Evolutionary conservation across 2,113 vertebrate genomes (phyloP).

Genomic region (Melanotaenia duboulayi): DNA sequence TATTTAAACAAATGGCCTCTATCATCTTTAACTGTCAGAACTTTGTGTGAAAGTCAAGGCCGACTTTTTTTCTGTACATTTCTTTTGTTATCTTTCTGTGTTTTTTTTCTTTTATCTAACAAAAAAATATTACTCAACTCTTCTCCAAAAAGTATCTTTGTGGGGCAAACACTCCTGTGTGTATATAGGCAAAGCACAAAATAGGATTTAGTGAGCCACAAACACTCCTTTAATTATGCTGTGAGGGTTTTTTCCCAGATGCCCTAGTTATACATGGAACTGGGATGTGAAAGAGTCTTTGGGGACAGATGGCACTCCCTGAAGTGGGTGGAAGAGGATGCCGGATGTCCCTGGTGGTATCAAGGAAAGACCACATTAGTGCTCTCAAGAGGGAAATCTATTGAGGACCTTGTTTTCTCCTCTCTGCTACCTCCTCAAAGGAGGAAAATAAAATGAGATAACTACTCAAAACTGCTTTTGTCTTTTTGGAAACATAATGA

Average conservation of each 20-base stretch:
- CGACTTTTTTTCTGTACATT: neutral
- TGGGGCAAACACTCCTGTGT: slow-evolving; percentile 36
- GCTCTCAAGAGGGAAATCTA: slow-evolving; percentile 47
- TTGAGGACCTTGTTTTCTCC: slow-evolving; percentile 59
- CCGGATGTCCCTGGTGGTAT: slow-evolving; percentile 67
- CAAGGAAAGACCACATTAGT: slow-evolving; percentile 46
- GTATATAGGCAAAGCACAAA: slow-evolving; percentile 35
- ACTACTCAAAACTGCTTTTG: slow-evolving; percentile 46
- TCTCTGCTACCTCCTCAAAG: slow-evolving; percentile 39
- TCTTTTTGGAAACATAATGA: slow-evolving; percentile 48
- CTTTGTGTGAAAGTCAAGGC: slow-evolving; percentile 14
- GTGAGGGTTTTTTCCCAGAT: slow-evolving; percentile 74
- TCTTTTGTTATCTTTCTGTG: too few species aligned
- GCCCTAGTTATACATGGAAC: slow-evolving; percentile 75
- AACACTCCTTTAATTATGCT: slow-evolving; percentile 75
- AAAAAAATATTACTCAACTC: slow-evolving; percentile 47
- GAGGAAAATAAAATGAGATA: slow-evolving; percentile 56
- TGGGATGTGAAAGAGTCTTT: slow-evolving; percentile 54
- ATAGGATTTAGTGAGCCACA: slow-evolving; percentile 38
- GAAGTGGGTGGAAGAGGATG: slow-evolving; percentile 67
- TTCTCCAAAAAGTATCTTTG: slow-evolving; percentile 44
- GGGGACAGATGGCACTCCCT: slow-evolving; percentile 65
- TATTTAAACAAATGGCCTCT: slow-evolving; percentile 42
- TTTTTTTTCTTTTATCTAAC: too few species aligned
- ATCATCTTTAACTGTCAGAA: slow-evolving; percentile 8